Conservation (phyloP, 2,797 vertebrate species). For the Cyclura pinguis region DNA sequence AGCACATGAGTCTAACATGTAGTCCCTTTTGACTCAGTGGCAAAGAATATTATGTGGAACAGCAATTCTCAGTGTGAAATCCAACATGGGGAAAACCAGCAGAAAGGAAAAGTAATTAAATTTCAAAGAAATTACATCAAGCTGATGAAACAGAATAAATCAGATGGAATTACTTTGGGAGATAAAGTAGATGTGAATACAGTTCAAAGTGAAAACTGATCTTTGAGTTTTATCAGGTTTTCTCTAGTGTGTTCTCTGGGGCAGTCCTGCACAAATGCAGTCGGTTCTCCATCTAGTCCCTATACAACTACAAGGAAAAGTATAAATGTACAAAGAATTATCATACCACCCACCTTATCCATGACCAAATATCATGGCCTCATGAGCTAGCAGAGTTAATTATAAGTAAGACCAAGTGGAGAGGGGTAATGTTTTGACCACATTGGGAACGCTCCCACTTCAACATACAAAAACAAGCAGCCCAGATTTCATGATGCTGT, state of each 20-base stretch:
- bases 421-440: not conserved
- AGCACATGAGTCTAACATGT: not conserved
- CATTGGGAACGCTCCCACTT: not conserved
- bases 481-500: not conserved
- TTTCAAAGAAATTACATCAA: not conserved
- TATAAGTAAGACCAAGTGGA: not conserved
- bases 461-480: not conserved
- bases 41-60: not conserved
- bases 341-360: not conserved
- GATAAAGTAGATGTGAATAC: not conserved
- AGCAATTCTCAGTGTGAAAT: not conserved
- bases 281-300: not conserved
- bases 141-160: constrained; percentile 5
- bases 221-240: not conserved
- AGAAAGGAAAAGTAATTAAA: not conserved
- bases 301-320: not conserved
- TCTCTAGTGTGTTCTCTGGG: not conserved
- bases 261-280: not conserved
- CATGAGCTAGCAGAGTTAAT: not conserved
- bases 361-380: not conserved
- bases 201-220: not conserved
- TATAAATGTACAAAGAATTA: not conserved
- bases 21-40: not conserved
- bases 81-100: not conserved
- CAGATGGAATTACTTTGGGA: not conserved